Conservation (phyloP, 2,113 vertebrate genomes). For the Polyodon spathula region DNA sequence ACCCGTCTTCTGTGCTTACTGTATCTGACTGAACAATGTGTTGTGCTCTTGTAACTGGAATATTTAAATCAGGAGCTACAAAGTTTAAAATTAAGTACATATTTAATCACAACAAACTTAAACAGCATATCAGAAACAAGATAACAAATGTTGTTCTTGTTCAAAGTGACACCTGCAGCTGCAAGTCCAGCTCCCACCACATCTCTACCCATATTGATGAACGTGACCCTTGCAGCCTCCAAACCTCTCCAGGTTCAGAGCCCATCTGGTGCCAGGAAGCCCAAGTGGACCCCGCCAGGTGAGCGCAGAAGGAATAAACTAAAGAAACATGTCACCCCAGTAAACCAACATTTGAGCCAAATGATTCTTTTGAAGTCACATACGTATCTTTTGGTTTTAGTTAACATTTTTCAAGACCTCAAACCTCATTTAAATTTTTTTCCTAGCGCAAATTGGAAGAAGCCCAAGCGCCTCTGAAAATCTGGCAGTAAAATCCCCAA, state of each 20-base stretch:
- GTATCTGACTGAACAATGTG: background rate
- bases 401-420: too few relatives aligned
- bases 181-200: background rate
- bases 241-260: constrained; percentile 34
- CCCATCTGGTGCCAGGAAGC: constrained; percentile 48
- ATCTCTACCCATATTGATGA: background rate
- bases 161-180: background rate
- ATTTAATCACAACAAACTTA: too few relatives aligned
- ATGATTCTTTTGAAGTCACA: too few relatives aligned
- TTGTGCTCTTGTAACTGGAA: too few relatives aligned
- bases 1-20: background rate
- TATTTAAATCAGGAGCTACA: too few relatives aligned
- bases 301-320: constrained; percentile 8
- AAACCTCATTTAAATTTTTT: constrained; percentile 4
- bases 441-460: constrained; percentile 57
- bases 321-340: background rate
- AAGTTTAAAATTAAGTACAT: too few relatives aligned
- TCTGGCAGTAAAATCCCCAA: constrained; percentile 59
- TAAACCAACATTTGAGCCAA: background rate
- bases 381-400: too few relatives aligned
- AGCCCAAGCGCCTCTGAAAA: constrained; percentile 34
- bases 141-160: background rate
- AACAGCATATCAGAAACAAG: background rate
- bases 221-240: constrained; percentile 14
- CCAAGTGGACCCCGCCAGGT: constrained; percentile 88